A percentile compares a stretch with the other conserved stretches of the same genome.
phyloP scores from a whole-genome alignment of 2,888 invertebrate genomes.

The Hypena proboscidalis region DNA sequence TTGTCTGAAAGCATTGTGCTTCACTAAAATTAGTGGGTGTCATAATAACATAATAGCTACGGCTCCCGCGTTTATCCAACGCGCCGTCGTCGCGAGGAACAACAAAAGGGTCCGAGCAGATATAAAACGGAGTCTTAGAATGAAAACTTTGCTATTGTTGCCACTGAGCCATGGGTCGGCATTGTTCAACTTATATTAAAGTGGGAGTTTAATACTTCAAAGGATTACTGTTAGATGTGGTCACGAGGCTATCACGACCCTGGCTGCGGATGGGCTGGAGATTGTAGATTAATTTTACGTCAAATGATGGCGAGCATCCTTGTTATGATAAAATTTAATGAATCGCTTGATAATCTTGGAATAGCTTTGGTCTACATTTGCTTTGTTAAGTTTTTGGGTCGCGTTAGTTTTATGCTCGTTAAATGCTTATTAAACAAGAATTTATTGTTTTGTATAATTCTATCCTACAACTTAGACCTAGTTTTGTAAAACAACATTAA shows the following conservation, averaged over 20 bases:
- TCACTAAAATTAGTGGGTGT: constrained; percentile 62
- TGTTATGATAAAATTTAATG: constrained; percentile 47
- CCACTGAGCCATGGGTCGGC: constrained; percentile 68
- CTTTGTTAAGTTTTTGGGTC: constrained; percentile 16
- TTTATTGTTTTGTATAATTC: too few species aligned
- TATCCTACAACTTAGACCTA: too few species aligned
- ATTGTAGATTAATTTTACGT: constrained; percentile 58
- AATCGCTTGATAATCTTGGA: constrained; percentile 38
- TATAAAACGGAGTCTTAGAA: constrained; percentile 75
- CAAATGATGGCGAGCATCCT: constrained; percentile 41
- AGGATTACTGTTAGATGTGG: constrained; percentile 75
- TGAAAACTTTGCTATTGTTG: constrained; percentile 79
- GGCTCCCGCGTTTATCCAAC: constrained; percentile 50
- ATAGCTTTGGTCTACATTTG: constrained; percentile 23
- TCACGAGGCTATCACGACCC: constrained; percentile 61
- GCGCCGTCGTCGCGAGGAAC: constrained; percentile 51
- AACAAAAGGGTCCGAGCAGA: constrained; percentile 67
- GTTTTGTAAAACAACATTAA: too few species aligned
- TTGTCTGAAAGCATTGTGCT: constrained; percentile 39
- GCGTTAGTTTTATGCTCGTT: not conserved
- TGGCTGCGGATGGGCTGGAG: constrained; percentile 48
- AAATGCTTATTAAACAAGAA: not conserved
- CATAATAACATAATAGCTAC: constrained; percentile 64
- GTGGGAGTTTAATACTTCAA: constrained; percentile 77
- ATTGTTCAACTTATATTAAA: constrained; percentile 82